A percentile compares a stretch with the other conserved stretches of the same genome.
Conservation (phyloP, 1,140 invertebrate species). For the Panagrolaimus sp. region DNA sequence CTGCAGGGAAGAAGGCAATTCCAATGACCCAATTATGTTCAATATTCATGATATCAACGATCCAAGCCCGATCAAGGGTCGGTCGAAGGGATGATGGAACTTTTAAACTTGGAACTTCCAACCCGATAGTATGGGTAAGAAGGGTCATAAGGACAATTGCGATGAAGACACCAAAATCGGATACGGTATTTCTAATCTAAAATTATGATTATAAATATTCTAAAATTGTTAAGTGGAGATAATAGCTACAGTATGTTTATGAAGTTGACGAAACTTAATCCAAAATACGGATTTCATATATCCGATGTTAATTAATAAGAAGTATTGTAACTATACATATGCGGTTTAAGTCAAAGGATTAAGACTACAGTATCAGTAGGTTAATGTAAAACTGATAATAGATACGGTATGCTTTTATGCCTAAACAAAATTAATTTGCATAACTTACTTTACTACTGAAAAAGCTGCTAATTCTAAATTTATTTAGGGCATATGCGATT, state of each 20-base stretch:
- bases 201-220: slow-evolving; percentile 56
- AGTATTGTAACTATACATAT: too few species aligned
- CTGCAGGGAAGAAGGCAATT: slow-evolving; percentile 76
- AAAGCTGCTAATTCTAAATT: slow-evolving; percentile 87
- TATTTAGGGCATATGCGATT: slow-evolving; percentile 79
- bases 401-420: too few species aligned
- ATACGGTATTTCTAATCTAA: slow-evolving; percentile 59
- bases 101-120: slow-evolving; percentile 62
- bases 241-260: too few species aligned
- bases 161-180: slow-evolving; percentile 64
- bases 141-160: slow-evolving; percentile 61
- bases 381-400: too few species aligned
- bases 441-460: slow-evolving; percentile 84
- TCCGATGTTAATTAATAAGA: not conserved
- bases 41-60: slow-evolving; percentile 77
- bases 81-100: slow-evolving; percentile 63
- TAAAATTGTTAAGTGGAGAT: too few species aligned
- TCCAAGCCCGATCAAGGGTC: slow-evolving; percentile 78
- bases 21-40: slow-evolving; percentile 74
- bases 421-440: too few species aligned
- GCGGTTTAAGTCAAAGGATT: too few species aligned
- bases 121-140: slow-evolving; percentile 56
- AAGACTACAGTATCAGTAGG: too few species aligned
- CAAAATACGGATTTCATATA: too few species aligned
- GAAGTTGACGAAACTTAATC: too few species aligned